Base-by-base conservation (phyloP, 2,113 vertebrate species). In the Donacobius atricapilla region DNA sequence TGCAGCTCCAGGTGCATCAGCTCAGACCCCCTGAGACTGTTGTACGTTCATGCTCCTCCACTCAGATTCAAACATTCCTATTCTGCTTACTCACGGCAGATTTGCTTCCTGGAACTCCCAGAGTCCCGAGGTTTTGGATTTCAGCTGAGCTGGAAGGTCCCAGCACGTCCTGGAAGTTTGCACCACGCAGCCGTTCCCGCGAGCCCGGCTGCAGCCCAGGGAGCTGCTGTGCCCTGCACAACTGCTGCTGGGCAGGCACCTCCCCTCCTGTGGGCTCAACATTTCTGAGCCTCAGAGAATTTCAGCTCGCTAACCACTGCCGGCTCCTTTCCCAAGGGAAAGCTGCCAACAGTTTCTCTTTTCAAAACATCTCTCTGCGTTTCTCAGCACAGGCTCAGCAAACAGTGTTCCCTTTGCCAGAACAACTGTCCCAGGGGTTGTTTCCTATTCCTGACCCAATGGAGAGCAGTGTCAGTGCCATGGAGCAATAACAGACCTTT, bases 101-200 rank as follows among this genome's bases (percentile, higher is more conserved):
- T 80, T 7, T 6, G 1, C 35, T 65, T 61, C 68, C 39, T 1
- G 2, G 27, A 73, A 45, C 44, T 42, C n/a, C 28, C 30, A 3
- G 22, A 56, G 18, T 6, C 10, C 25, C 0, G 35, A 77, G 30
- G 28, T 27, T 94, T 58, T 81, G 68, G 58, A 24, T 81, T 89
- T 45, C 31, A 51, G n/a, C 48, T 6, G 53, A 77, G 22, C 68
- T 53, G 53, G 11, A 64, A 76, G 66, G 40, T 28, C 21, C 30
- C 63, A 24, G 70, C 28, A 47, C 19, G 4, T 27, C 31, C 13
- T 7, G 40, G n/a, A 45, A n/a, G 50, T 61, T 2, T 31, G 40
- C 31, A 65, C 4, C 78, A 16, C 0, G 1, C 50, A 57, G 60
- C 4, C 1, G 1, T 16, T 68, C 64, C 84, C 1, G 20, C 33